Conservation (phyloP, 2,797 vertebrate genomes). For the Capromys pilorides region DNA sequence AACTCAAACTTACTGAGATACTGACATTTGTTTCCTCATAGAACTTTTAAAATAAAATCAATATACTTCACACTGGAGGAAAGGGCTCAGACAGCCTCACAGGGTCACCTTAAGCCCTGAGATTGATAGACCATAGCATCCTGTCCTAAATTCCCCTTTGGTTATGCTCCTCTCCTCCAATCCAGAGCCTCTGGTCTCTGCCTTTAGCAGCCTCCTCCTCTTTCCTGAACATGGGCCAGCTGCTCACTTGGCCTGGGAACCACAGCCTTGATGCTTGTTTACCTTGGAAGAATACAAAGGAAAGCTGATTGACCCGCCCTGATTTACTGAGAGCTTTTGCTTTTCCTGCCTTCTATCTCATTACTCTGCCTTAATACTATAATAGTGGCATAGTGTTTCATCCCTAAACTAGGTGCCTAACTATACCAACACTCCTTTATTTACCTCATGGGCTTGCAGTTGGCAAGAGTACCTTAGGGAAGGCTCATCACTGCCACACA, state of each 20-base stretch:
- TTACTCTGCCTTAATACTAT: not conserved
- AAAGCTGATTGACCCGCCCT: not conserved
- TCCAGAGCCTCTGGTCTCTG: not conserved
- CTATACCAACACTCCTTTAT: not conserved
- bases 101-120: not conserved
- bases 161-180: not conserved
- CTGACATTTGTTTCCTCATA: conserved; percentile 52
- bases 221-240: not conserved
- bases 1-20: conserved; percentile 47
- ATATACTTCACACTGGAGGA: conserved; percentile 65
- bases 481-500: not conserved
- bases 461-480: not conserved
- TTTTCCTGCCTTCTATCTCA: not conserved
- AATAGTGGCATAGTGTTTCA: too few relatives aligned
- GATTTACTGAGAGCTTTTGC: not conserved
- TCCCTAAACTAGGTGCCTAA: too few relatives aligned
- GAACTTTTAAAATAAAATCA: conserved; percentile 62
- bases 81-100: conserved; percentile 66
- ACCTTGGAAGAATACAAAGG: not conserved
- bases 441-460: not conserved
- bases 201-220: not conserved
- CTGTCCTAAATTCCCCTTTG: too few relatives aligned
- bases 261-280: not conserved
- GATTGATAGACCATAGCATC: not conserved
- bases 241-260: not conserved